Percentiles rank a stretch among this genome's conserved stretches.
These are phyloP conservation scores for Drosophila parvula DNA, from an alignment of 1,140 invertebrate species.

Conservation along the genomic window DNA sequence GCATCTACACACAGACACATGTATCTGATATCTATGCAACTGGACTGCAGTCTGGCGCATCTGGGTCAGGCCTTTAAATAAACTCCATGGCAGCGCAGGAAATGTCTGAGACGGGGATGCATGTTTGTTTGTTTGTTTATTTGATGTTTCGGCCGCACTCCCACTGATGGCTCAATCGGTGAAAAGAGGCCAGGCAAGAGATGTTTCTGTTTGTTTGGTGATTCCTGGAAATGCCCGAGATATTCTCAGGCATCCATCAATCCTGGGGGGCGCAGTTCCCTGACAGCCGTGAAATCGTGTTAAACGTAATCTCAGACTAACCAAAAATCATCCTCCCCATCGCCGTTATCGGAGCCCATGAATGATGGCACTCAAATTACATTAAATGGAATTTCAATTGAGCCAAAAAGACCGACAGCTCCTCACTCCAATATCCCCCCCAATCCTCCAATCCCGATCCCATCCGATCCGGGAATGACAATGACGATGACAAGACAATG, in stretches of 20 bases:
- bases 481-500: conserved; percentile 70
- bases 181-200: conserved; percentile 4
- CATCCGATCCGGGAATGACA: conserved; percentile 34
- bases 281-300: conserved; percentile 78
- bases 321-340: conserved; percentile 48
- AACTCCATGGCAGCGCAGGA: conserved; percentile 56
- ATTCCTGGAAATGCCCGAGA: conserved; percentile 25
- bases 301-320: conserved; percentile 69
- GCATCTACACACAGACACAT: conserved; percentile 11
- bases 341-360: conserved; percentile 58
- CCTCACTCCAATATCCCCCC: conserved; percentile 6
- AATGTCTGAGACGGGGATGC: conserved; percentile 39
- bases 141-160: conserved; percentile 53
- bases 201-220: conserved; percentile 6
- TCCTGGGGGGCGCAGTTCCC: conserved; percentile 65
- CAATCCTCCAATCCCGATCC: background rate
- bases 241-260: conserved; percentile 67
- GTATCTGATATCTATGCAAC: conserved; percentile 29
- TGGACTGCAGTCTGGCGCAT: conserved; percentile 52
- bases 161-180: conserved; percentile 39
- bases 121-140: conserved; percentile 32
- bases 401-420: conserved; percentile 53
- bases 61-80: conserved; percentile 72
- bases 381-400: conserved; percentile 81
- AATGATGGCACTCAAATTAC: conserved; percentile 81